phyloP scores from a whole-genome alignment of 2,113 vertebrate genomes.

The Nothobranchius furzeri region DNA sequence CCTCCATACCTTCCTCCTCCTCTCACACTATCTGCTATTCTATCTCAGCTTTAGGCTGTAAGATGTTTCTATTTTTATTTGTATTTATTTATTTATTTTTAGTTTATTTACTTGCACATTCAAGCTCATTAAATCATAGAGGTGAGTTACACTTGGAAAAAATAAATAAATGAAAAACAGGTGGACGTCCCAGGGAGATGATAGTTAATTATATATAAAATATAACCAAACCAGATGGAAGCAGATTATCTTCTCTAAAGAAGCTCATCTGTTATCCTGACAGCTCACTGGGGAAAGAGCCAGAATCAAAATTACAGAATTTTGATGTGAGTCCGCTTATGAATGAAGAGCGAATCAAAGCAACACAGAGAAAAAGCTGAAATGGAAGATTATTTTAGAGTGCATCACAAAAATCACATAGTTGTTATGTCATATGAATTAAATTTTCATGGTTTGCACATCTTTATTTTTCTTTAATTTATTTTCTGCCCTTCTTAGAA shows the following conservation, averaged over 20 bases:
- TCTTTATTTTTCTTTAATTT: too few species aligned
- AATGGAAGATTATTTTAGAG: neutral
- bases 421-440: too few species aligned
- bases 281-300: neutral
- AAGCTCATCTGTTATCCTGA: conserved; percentile 19
- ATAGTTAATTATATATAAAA: conserved; percentile 20
- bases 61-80: neutral
- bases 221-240: conserved; percentile 33
- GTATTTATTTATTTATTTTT: neutral
- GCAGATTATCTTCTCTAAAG: conserved; percentile 18
- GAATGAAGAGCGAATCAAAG: conserved; percentile 17
- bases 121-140: neutral
- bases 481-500: too few species aligned
- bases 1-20: conserved; percentile 48
- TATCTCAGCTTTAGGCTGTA: neutral
- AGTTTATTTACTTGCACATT: neutral
- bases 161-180: neutral
- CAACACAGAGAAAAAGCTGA: neutral
- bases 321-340: neutral
- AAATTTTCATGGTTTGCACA: too few species aligned
- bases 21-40: conserved; percentile 19
- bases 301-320: conserved; percentile 10
- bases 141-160: neutral
- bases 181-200: conserved; percentile 3
- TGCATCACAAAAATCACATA: too few species aligned